Conservation (phyloP, 2,888 invertebrate species). For the Macrostomum cliftonense region DNA sequence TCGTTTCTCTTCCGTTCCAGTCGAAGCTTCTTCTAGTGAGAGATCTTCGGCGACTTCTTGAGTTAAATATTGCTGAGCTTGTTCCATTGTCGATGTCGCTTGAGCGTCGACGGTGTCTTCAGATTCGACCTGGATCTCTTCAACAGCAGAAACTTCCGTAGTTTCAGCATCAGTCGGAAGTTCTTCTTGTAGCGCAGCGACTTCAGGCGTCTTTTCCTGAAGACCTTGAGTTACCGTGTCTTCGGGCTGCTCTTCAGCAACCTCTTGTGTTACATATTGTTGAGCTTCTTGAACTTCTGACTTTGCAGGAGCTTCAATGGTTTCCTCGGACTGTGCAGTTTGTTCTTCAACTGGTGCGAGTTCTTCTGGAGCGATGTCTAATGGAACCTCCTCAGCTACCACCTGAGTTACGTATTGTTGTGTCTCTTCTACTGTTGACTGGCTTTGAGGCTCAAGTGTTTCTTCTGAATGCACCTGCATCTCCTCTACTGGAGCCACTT, state of each 20-base stretch:
- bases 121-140: slow-evolving; percentile 13
- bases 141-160: slow-evolving; percentile 11
- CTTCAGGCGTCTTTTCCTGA: slow-evolving; percentile 16
- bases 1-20: not conserved
- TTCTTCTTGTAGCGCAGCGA: slow-evolving; percentile 14
- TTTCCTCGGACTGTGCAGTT: too few species aligned
- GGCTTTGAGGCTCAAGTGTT: not conserved
- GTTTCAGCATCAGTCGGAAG: slow-evolving; percentile 8
- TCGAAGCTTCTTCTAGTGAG: not conserved
- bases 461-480: too few species aligned
- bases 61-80: slow-evolving; percentile 6
- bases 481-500: not conserved
- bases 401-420: not conserved
- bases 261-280: too few species aligned
- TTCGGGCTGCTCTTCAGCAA: slow-evolving; percentile 10
- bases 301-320: too few species aligned
- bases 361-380: too few species aligned
- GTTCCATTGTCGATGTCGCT: slow-evolving; percentile 3
- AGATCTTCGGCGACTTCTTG: slow-evolving; percentile 12
- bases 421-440: not conserved
- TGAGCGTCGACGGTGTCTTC: slow-evolving; percentile 11
- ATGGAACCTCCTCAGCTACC: slow-evolving; percentile 2
- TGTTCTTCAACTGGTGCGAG: too few species aligned
- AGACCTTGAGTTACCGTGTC: slow-evolving; percentile 14
- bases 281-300: too few species aligned